These are phyloP conservation scores for Laothoe populi DNA, from an alignment of 2,888 invertebrate species.

Conservation along the genomic window DNA sequence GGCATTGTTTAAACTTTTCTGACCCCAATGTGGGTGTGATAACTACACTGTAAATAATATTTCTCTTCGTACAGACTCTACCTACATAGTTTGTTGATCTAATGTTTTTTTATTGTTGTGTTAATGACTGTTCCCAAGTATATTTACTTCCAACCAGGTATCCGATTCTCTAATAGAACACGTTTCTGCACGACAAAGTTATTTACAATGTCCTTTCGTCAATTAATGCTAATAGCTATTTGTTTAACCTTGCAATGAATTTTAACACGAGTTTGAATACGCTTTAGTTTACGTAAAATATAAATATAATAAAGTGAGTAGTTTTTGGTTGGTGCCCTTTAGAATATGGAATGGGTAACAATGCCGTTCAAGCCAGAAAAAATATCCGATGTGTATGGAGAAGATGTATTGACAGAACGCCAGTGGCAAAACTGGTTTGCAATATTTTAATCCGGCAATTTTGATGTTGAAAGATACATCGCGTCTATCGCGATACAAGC, in stretches of 20 bases:
- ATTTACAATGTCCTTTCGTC: not conserved
- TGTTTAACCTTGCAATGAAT: not conserved
- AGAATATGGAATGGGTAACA: no score
- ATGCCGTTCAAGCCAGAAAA: no score
- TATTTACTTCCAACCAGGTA: not conserved
- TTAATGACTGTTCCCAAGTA: not conserved
- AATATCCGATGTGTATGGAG: no score
- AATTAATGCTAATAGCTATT: not conserved
- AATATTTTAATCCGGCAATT: no score
- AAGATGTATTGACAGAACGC: no score
- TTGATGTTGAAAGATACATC: no score
- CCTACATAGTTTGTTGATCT: conserved; percentile 45
- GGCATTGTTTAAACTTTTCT: not conserved
- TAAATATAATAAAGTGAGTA: no score
- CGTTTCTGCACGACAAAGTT: not conserved
- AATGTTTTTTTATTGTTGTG: not conserved
- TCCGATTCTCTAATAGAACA: not conserved
- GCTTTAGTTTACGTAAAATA: no score
- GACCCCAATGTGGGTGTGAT: conserved; percentile 34
- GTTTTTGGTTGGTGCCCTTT: no score
- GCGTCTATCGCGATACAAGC: no score
- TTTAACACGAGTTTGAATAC: not conserved
- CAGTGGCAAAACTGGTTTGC: no score
- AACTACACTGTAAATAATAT: conserved; percentile 26
- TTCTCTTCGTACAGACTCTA: conserved; percentile 25